Evolutionary conservation across 1,140 invertebrate species (phyloP).

Genomic region (Atta cephalotes): DNA sequence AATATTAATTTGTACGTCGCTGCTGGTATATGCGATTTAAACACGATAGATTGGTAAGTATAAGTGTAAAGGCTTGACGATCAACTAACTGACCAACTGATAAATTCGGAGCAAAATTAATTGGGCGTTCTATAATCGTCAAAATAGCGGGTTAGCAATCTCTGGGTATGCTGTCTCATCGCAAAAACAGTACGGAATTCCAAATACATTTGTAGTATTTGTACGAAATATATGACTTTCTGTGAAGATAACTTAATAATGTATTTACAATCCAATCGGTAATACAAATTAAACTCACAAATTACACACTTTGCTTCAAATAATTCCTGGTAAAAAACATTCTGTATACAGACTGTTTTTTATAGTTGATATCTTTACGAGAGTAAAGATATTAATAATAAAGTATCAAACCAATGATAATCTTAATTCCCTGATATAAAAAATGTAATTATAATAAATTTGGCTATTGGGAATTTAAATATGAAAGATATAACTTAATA

Average conservation of each 20-base stretch:
- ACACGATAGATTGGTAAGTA: slow-evolving; percentile 16
- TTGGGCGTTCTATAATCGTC: neutral
- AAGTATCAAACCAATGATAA: too few relatives aligned
- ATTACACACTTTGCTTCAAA: neutral
- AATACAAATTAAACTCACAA: neutral
- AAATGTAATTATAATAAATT: too few relatives aligned
- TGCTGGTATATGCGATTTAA: slow-evolving; percentile 24
- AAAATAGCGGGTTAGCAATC: neutral
- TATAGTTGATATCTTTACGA: too few relatives aligned
- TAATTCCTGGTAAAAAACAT: neutral
- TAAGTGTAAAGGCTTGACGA: neutral
- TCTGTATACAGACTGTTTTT: too few relatives aligned
- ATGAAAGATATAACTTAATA: too few relatives aligned
- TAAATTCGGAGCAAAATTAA: neutral
- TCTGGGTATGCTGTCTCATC: neutral
- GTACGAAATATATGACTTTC: neutral
- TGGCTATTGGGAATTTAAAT: too few relatives aligned
- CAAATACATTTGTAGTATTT: neutral
- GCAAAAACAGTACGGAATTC: neutral
- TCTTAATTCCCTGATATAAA: too few relatives aligned
- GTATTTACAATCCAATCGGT: neutral
- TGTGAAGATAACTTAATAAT: neutral
- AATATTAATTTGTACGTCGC: slow-evolving; percentile 39
- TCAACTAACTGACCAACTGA: neutral
- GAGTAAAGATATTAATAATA: too few relatives aligned